Base-by-base conservation (phyloP, 2,797 vertebrate genomes). In the Sphenodon punctatus region DNA sequence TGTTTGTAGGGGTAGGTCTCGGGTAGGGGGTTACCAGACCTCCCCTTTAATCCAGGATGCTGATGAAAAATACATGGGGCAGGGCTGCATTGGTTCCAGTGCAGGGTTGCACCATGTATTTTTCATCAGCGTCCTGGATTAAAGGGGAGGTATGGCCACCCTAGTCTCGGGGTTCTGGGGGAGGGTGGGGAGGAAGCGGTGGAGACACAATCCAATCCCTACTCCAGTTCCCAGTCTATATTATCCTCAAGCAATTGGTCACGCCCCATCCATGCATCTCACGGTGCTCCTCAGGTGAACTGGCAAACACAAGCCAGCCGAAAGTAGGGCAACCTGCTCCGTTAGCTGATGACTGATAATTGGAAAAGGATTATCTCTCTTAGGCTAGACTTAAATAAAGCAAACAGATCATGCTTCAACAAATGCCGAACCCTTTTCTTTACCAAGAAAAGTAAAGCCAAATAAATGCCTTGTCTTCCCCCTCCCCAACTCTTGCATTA, bases 371-470 rank as follows among this genome's bases (percentile, higher is more conserved):
- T 51, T 64, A 42, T 49, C 1, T 0, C 22, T 22, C 59, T 5
- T 68, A 36, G 8, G 0, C 43, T 22, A 65, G 45, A 8, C 6
- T 58, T 13, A 75, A 23, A 56, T 1, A 34, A 20, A 45, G 20
- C 15, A 7, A 12, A 9, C 2, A 0, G 0, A 6, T 5, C 15
- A 41, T 53, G 32, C 1, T 7, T 41, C 75, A 1, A 0, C 13
- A 67, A 42, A 2, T 1, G 3, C 39, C 56, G 8, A 38, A 63
- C 14, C 25, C 6, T 53, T 51, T 48, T 48, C 46, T n/a, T n/a
- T n/a, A n/a, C n/a, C n/a, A n/a, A n/a, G n/a, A n/a, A n/a, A n/a
- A n/a, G n/a, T n/a, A n/a, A n/a, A n/a, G n/a, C n/a, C n/a, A n/a
- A n/a, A n/a, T n/a, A n/a, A n/a, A n/a, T n/a, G n/a, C n/a, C n/a